Conservation (phyloP, 2,113 vertebrate genomes). For the Aptenodytes forsteri region DNA sequence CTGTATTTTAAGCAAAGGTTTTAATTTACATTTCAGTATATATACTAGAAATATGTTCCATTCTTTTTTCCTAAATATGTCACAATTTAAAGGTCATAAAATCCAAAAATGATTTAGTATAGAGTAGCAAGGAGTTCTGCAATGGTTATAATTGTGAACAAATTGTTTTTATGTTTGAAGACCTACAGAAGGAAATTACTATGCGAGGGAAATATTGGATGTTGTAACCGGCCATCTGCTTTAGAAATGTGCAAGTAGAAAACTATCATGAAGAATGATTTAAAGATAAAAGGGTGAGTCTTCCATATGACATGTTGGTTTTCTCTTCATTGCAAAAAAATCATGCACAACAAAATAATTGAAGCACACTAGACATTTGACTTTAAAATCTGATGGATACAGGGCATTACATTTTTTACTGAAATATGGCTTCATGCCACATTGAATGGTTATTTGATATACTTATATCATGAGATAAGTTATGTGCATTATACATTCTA, state of each 20-base stretch:
- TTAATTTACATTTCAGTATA: neutral
- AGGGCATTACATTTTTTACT: neutral
- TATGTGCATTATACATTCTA: neutral
- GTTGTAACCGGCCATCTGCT: neutral
- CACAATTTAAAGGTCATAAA: neutral
- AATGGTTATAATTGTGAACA: neutral
- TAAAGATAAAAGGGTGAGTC: neutral
- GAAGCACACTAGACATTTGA: neutral
- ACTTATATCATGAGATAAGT: no score
- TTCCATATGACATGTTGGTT: neutral
- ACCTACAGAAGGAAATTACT: neutral
- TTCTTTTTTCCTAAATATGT: neutral
- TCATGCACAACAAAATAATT: neutral
- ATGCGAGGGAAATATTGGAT: neutral
- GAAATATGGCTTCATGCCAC: no score
- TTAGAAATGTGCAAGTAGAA: neutral
- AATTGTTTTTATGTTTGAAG: neutral
- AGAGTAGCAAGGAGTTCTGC: neutral
- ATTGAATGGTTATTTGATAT: neutral
- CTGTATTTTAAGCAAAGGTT: neutral
- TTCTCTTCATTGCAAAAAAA: neutral
- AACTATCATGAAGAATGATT: neutral
- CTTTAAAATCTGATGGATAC: neutral
- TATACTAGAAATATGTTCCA: neutral
- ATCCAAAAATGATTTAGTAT: neutral